Conservation (phyloP, 2,888 invertebrate genomes). For the Geophilus truncorum region DNA sequence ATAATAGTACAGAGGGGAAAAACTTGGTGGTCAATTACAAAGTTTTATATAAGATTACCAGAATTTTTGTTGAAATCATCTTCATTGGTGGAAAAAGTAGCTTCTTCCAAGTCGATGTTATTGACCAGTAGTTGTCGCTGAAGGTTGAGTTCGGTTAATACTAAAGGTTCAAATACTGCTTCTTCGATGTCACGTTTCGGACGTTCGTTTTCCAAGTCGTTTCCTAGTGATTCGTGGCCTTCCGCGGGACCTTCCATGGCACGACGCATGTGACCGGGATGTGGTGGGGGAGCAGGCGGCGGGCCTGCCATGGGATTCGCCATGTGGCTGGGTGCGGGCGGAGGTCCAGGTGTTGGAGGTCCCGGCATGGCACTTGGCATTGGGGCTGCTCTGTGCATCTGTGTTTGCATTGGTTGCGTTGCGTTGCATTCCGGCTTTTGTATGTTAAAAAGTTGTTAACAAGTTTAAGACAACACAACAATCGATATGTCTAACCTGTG, state of each 20-base stretch:
- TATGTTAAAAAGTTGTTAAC: no score
- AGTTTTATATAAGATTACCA: not conserved
- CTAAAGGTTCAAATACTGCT: not conserved
- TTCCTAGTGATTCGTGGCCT: not conserved
- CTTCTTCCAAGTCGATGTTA: not conserved
- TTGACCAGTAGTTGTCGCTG: not conserved
- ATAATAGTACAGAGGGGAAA: no score
- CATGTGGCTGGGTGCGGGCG: not conserved
- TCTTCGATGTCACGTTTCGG: not conserved
- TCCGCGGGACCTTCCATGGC: not conserved
- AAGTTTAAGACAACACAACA: no score
- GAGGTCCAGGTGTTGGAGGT: no score
- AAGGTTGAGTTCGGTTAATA: not conserved
- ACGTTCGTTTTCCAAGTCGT: not conserved
- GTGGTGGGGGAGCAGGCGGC: not conserved
- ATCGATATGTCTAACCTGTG: no score
- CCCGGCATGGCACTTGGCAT: no score
- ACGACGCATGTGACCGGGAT: not conserved
- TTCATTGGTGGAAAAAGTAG: not conserved
- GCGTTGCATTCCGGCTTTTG: constrained; percentile 22
- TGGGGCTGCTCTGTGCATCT: no score
- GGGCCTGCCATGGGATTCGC: not conserved
- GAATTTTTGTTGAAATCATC: constrained; percentile 8
- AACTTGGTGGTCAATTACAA: no score
- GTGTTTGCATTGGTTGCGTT: no score